These are phyloP conservation scores for Pogona vitticeps DNA, from an alignment of 2,113 vertebrate species.

Conservation along the genomic window DNA sequence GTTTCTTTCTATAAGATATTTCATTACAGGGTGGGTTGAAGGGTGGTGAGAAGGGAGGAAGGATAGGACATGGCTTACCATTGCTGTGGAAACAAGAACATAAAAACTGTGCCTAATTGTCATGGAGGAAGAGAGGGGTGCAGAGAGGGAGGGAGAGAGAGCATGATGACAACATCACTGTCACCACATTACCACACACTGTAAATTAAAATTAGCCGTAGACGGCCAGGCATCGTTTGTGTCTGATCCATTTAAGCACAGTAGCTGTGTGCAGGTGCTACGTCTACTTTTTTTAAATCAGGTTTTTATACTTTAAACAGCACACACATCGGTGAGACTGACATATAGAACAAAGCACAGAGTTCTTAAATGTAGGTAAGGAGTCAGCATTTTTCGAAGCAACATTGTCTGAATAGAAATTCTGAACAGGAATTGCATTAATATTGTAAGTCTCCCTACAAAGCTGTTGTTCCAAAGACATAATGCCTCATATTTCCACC, in stretches of 20 bases:
- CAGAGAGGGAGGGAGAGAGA: slow-evolving; percentile 54
- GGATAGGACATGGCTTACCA: slow-evolving; percentile 50
- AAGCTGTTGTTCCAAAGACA: slow-evolving; percentile 30
- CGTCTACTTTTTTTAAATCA: slow-evolving; percentile 1
- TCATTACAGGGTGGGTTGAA: not conserved
- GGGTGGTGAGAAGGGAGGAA: slow-evolving; percentile 31
- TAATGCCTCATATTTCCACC: not conserved
- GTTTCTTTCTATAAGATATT: slow-evolving; percentile 40
- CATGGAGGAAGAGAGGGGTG: slow-evolving; percentile 57
- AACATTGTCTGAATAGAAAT: not conserved
- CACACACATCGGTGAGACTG: not conserved
- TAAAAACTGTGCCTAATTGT: slow-evolving; percentile 64
- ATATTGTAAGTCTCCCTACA: not conserved
- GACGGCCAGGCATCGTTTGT: slow-evolving; percentile 54
- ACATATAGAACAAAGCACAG: not conserved
- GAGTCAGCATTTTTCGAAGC: not conserved
- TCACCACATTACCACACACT: slow-evolving; percentile 62
- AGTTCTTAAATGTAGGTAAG: not conserved
- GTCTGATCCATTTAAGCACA: slow-evolving; percentile 69
- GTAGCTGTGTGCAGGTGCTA: slow-evolving; percentile 51
- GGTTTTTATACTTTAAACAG: not conserved
- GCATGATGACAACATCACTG: slow-evolving; percentile 71
- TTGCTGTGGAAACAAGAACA: slow-evolving; percentile 45
- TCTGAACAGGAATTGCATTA: not conserved
- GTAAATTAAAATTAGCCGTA: slow-evolving; percentile 62